phyloP scores from a whole-genome alignment of 2,888 invertebrate species.

The Gortyna flavago region DNA sequence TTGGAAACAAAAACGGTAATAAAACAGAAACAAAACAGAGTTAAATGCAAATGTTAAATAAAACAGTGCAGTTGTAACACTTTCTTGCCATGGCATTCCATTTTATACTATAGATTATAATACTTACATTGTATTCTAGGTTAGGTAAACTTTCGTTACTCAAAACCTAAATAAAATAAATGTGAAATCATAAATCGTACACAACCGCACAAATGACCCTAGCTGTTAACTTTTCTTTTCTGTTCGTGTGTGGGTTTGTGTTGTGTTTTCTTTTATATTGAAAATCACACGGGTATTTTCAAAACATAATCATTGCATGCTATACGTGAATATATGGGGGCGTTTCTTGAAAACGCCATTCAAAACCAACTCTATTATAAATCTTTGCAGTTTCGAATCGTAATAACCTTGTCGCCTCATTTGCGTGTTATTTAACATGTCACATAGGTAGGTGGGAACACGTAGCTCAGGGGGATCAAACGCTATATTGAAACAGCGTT shows the following conservation, averaged over 20 bases:
- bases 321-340: no score
- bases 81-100: neutral
- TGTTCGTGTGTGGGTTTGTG: neutral
- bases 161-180: neutral
- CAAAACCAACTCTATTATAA: neutral
- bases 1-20: no score
- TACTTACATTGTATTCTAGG: no score
- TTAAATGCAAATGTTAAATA: neutral
- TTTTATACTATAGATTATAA: neutral
- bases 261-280: neutral
- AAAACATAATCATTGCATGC: neutral
- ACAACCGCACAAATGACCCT: no score
- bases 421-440: conserved; percentile 11
- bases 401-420: neutral
- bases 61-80: neutral
- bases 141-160: neutral
- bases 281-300: neutral
- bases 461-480: no score
- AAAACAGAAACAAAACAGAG: neutral
- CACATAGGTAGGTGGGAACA: neutral
- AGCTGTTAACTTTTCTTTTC: neutral
- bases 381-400: neutral
- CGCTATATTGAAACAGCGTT: no score
- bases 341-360: neutral
- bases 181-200: neutral